Evolutionary conservation across 2,888 invertebrate genomes (phyloP).

Genomic region (Conchocele bisecta): DNA sequence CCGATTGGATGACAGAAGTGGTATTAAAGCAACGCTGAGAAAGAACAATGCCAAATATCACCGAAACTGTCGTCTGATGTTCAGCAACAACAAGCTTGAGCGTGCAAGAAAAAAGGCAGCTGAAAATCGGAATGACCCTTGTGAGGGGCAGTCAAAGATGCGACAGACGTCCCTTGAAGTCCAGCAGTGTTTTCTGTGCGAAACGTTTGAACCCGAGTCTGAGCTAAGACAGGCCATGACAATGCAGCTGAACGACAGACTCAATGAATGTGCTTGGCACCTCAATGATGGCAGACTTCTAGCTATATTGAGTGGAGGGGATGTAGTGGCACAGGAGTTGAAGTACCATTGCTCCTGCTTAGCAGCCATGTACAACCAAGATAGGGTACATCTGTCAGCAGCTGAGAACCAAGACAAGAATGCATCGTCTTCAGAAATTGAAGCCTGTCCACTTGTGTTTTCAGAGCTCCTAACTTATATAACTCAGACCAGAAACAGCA

Average conservation of each 20-base stretch:
- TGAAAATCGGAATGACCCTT: too few species aligned
- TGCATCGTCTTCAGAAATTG: not conserved
- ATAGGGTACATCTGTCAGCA: slow-evolving; percentile 24
- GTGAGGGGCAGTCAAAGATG: not conserved
- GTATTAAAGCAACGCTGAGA: too few species aligned
- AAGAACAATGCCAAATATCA: too few species aligned
- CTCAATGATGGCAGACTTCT: slow-evolving; percentile 52
- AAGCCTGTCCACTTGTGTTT: too few species aligned
- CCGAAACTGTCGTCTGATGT: too few species aligned
- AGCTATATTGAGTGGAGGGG: slow-evolving; percentile 52
- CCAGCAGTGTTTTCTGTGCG: slow-evolving; percentile 42
- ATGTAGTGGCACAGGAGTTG: slow-evolving; percentile 59
- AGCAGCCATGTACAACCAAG: slow-evolving; percentile 45
- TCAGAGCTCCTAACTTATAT: slow-evolving; percentile 28
- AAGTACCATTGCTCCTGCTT: slow-evolving; percentile 53
- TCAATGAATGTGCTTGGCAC: slow-evolving; percentile 45
- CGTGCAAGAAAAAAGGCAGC: too few species aligned
- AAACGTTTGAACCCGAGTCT: slow-evolving; percentile 20
- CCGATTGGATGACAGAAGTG: too few species aligned
- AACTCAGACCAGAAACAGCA: slow-evolving; percentile 16
- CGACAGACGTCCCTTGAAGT: slow-evolving; percentile 1
- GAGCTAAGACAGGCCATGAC: slow-evolving; percentile 49
- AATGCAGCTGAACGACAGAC: slow-evolving; percentile 47
- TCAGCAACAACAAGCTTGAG: too few species aligned
- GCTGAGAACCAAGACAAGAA: not conserved